Base-by-base conservation (phyloP, 2,113 vertebrate species). In the Sus scrofa region DNA sequence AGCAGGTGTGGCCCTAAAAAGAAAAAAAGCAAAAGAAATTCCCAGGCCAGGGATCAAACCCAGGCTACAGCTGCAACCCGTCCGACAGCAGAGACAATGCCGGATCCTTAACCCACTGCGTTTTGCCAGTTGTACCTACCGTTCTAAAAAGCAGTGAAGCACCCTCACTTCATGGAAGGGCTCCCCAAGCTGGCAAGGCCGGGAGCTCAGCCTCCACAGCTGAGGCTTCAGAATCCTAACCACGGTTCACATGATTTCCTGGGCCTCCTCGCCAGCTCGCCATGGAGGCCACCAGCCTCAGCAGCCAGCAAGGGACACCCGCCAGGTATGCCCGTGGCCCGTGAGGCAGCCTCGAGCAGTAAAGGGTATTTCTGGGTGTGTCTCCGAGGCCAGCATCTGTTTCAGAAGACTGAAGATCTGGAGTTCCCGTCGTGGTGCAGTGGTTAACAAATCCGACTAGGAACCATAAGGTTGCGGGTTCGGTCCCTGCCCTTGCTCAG, bases 111-210 rank as follows among this genome's bases (percentile, higher is more conserved):
- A 8, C 44, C 44, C 44, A 44, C 44, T 44, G 44, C 8, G 44
- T 44, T 44, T 44, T 44, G 27, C 14, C n/a, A 52, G 52, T 50
- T 86, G 10, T 14, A 44, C 2, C 5, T 50, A 44, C 0, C 22
- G 32, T 54, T 30, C n/a, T 16, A 27, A 60, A 68, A 52, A 63
- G 39, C 52, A 32, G 9, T 6, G 1, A 18, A 50, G 56, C 62
- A 75, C 8, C 12, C 50, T 37, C 26, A 16, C 6, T 37, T 50
- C 19, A 11, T 7, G 2, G 4, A 20, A 85, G 26, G 71, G 27
- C 20, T 27, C n/a, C 18, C 7, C 2, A 0, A 27, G 27, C 3
- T 7, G 37, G 37, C 0, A 0, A 39, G 39, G 18, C 52, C 58
- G 54, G 20, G 14, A 2, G 30, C 39, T 22, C 9, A 19, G 81